phyloP scores from a whole-genome alignment of 2,797 vertebrate genomes.

The Anniella stebbinsi region DNA sequence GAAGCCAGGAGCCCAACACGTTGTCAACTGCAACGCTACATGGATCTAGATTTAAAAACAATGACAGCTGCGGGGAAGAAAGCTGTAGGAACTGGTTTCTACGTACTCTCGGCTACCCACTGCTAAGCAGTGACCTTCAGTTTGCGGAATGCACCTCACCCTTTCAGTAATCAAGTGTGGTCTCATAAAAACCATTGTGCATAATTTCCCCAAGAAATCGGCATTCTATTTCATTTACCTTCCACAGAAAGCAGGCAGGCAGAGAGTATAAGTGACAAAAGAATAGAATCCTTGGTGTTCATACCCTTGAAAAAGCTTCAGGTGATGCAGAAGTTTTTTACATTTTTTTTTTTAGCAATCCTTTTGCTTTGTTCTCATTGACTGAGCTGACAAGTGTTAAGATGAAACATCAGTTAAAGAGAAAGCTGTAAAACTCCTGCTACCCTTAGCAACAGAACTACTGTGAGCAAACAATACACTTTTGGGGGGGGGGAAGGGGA shows the following conservation, averaged over 20 bases:
- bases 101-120: background rate
- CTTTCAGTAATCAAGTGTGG: background rate
- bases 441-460: constrained; percentile 64
- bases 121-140: background rate
- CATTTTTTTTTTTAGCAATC: background rate
- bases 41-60: background rate
- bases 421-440: constrained; percentile 46
- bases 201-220: constrained; percentile 1
- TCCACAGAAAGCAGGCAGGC: background rate
- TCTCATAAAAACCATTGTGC: background rate
- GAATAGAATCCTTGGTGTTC: background rate
- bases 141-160: background rate
- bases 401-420: constrained; percentile 54
- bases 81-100: background rate
- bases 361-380: constrained; percentile 45
- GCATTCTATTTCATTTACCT: background rate
- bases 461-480: constrained; percentile 50
- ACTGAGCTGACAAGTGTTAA: constrained; percentile 43
- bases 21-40: background rate
- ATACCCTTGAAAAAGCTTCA: constrained; percentile 33
- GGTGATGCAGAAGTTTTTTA: background rate
- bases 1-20: background rate
- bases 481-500: constrained; percentile 22
- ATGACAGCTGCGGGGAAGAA: background rate
- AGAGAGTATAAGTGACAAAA: background rate